Evolutionary conservation across 1,140 invertebrate species (phyloP).

Genomic region (Drosophila kanapiae): DNA sequence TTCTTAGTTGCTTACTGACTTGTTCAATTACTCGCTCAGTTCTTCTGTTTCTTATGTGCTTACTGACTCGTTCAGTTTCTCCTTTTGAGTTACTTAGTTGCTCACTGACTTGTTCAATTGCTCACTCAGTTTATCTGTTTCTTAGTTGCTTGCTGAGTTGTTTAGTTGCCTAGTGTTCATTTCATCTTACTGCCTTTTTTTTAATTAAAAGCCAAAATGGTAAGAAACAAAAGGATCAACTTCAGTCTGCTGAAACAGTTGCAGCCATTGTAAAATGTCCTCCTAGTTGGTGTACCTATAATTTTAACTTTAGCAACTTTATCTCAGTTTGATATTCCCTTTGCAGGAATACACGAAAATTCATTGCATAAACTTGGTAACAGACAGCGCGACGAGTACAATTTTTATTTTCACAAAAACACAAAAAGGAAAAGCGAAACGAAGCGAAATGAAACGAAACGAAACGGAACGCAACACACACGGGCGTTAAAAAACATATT

Average conservation of each 20-base stretch:
- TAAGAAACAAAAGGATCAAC: background rate
- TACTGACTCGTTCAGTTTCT: too few relatives aligned
- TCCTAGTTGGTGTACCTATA: background rate
- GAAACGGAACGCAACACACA: slow-evolving; percentile 12
- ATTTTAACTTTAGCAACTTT: background rate
- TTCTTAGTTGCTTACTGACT: too few relatives aligned
- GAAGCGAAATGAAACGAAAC: slow-evolving; percentile 3
- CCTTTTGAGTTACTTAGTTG: too few relatives aligned
- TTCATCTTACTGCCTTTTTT: too few relatives aligned
- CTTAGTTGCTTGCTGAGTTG: too few relatives aligned
- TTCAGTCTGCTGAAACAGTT: background rate
- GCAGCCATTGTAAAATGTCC: background rate
- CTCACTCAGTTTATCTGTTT: too few relatives aligned
- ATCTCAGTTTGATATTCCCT: background rate
- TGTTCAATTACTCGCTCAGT: too few relatives aligned
- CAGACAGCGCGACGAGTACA: slow-evolving; percentile 32
- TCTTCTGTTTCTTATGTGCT: too few relatives aligned
- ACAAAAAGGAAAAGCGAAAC: slow-evolving; percentile 34
- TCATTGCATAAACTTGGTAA: slow-evolving; percentile 11
- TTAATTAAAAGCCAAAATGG: too few relatives aligned
- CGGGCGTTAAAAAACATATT: slow-evolving; percentile 56
- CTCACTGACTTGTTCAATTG: too few relatives aligned
- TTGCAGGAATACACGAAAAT: background rate
- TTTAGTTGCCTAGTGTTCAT: too few relatives aligned
- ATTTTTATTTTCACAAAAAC: slow-evolving; percentile 54